These are phyloP conservation scores for Cerastis leucographa DNA, from an alignment of 2,888 invertebrate species.

Conservation along the genomic window DNA sequence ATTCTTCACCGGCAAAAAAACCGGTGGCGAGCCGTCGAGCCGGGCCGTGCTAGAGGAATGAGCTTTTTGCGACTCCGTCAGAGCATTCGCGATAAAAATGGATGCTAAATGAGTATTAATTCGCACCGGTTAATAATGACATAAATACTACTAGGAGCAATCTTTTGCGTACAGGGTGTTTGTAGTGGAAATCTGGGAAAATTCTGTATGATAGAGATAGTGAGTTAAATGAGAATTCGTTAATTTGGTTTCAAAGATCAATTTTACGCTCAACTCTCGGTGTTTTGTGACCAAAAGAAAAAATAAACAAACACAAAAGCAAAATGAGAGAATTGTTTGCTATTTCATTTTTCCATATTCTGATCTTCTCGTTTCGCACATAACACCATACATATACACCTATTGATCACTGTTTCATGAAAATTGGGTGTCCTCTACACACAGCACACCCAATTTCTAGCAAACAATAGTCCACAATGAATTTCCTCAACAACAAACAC, in stretches of 20 bases:
- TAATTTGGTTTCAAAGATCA: neutral
- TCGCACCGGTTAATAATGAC: conserved; percentile 90
- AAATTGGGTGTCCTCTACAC: neutral
- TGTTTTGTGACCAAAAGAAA: neutral
- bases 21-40: conserved; percentile 65
- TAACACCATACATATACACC: neutral
- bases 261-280: neutral
- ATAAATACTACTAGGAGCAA: conserved; percentile 87
- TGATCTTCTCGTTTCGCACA: neutral
- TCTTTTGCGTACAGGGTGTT: conserved; percentile 79
- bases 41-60: conserved; percentile 73
- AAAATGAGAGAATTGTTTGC: neutral
- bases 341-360: neutral
- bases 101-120: conserved; percentile 90
- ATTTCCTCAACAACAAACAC: conserved; percentile 54
- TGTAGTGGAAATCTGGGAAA: neutral
- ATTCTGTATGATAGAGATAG: neutral
- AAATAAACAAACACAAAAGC: neutral
- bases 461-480: conserved; percentile 1
- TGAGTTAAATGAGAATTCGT: accelerated
- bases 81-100: conserved; percentile 86
- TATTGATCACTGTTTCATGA: neutral
- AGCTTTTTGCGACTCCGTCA: conserved; percentile 79
- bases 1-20: conserved; percentile 54
- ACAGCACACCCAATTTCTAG: neutral